phyloP scores from a whole-genome alignment of 37 sponge, comb jelly and placozoan genomes.

The Oscarella lobularis region DNA sequence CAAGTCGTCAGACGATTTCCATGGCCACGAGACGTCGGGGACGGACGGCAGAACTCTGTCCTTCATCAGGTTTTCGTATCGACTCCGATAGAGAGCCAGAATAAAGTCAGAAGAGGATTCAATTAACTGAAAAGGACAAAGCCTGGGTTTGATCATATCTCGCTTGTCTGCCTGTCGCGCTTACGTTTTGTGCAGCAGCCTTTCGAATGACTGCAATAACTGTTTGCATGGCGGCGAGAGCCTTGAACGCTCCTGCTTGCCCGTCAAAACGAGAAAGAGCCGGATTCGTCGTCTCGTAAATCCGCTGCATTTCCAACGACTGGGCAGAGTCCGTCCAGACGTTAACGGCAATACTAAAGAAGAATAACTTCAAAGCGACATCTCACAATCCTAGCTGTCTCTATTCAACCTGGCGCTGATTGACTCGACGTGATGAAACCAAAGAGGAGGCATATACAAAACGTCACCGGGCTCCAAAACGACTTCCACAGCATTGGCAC shows the following conservation, averaged over 20 bases:
- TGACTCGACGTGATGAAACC: slow-evolving; percentile 80
- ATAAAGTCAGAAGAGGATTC: no score
- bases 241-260: not conserved
- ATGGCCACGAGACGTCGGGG: no score
- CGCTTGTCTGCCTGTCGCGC: no score
- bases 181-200: no score
- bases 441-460: slow-evolving; percentile 77
- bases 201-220: no score
- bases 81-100: not conserved
- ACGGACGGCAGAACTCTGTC: not conserved
- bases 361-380: not conserved
- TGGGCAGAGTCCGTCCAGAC: slow-evolving; percentile 67
- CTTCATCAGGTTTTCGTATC: not conserved
- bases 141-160: no score
- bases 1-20: no score
- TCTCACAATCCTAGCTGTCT: not conserved
- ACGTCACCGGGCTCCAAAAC: slow-evolving; percentile 67
- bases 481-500: slow-evolving; percentile 34
- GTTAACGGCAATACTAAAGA: slow-evolving; percentile 70
- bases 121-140: no score
- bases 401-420: slow-evolving; percentile 21
- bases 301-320: not conserved
- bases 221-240: not conserved
- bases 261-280: not conserved
- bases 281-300: not conserved